Evolutionary conservation across 2,888 invertebrate genomes (phyloP), one percentile per base, ranked within the genome.

Genomic region (Synergus japonicus): DNA sequence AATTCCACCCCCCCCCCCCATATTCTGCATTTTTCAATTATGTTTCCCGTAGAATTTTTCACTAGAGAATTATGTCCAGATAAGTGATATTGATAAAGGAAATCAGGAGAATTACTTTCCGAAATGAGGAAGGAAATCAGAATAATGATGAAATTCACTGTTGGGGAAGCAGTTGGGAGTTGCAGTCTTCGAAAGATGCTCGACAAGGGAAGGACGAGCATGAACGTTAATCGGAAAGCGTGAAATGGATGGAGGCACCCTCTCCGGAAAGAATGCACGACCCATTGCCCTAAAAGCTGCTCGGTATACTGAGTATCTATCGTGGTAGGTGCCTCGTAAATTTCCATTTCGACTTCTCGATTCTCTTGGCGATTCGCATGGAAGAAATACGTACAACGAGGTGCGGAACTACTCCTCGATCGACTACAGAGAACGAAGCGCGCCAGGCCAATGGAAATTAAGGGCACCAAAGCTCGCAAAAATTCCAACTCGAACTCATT

Each of bases 331-430:
- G 67, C 79, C 87, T 86, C 88, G 84, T 88, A 88, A 87, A 88
- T 88, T 87, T 87, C 85, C 85, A 86, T 87, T 86, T 85, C 84
- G 87, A 85, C 80, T 82, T 79, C 83, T 83, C 83, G 83, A 83
- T 76, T 81, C 85, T 85, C 85, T 85, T 85, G 86, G 87, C 87
- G 86, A 88, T 85, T 86, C 87, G 79, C 80, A 69, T 80, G 83
- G 80, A 84, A 84, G 85, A 86, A 86, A 83, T 85, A 85, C 83
- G 83, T 41, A 58, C 79, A 77, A 54, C 60, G 69, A 63, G 66
- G 82, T 77, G 80, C 60, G 63, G 79, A 63, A 73, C 76, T 67
- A 29, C 67, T 77, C 81, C 83, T 83, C 83, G 85, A 86, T 83
- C 84, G 84, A 85, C 84, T 85, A 84, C 84, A 83, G 78, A 78